Evolutionary conservation across 2,888 invertebrate species (phyloP).

Genomic region (Balanococcus diminutus): DNA sequence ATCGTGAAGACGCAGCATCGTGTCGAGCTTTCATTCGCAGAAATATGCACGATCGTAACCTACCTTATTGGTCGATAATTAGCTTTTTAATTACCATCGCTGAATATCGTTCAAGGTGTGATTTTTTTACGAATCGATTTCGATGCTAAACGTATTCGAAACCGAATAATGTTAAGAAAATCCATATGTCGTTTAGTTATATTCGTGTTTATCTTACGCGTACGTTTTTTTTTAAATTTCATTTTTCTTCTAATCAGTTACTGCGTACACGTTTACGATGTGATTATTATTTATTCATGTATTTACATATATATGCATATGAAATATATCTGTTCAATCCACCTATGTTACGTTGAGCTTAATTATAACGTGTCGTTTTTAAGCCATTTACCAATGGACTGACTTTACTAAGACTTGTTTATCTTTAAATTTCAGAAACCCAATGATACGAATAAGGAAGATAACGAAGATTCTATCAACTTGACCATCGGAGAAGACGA

Average conservation of each 20-base stretch:
- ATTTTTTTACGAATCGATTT: neutral
- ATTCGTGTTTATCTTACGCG: neutral
- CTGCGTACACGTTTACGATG: neutral
- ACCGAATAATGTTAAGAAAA: neutral
- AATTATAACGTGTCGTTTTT: neutral
- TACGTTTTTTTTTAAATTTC: conserved; percentile 11
- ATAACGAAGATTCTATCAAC: conserved; percentile 75
- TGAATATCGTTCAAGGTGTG: neutral
- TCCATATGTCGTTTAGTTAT: neutral
- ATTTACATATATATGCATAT: neutral
- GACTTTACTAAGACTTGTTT: neutral
- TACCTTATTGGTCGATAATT: neutral
- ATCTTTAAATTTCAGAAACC: conserved; percentile 45
- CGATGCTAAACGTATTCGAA: neutral
- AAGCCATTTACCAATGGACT: neutral
- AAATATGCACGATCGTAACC: neutral
- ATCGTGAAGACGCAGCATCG: neutral
- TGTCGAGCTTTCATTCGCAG: neutral
- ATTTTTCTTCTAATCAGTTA: neutral
- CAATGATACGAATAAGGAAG: conserved; percentile 56
- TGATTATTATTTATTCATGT: neutral
- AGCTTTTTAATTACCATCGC: neutral
- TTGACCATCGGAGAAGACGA: conserved; percentile 82
- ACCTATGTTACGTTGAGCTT: neutral
- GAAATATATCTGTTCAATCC: neutral